A percentile compares a stretch with the other conserved stretches of the same genome.
Evolutionary conservation across 2,888 invertebrate species (phyloP).

Genomic region (Amaurobius ferox): DNA sequence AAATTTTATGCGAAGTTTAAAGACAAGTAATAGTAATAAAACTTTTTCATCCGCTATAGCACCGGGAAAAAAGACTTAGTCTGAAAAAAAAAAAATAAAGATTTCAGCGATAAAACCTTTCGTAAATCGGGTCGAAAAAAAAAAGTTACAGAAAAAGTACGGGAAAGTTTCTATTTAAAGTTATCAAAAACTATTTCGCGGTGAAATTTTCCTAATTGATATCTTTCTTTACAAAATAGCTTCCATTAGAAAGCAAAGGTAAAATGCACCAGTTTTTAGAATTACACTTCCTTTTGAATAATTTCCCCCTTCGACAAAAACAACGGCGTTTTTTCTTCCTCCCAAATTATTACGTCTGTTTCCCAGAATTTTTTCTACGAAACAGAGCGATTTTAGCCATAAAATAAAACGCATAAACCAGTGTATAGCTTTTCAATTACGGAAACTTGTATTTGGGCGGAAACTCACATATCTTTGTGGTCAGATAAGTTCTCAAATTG

Average conservation of each 20-base stretch:
- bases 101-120: neutral
- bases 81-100: neutral
- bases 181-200: conserved; percentile 4
- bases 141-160: neutral
- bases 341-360: conserved; percentile 25
- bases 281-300: conserved; percentile 30
- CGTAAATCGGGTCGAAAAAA: neutral
- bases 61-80: neutral
- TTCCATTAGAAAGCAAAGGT: conserved; percentile 57
- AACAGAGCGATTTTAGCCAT: conserved; percentile 41
- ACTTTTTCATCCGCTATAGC: neutral
- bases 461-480: conserved; percentile 53
- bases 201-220: conserved; percentile 41
- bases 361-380: conserved; percentile 26
- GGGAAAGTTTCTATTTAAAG: conserved; percentile 6
- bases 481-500: conserved; percentile 69
- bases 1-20: neutral
- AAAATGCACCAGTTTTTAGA: conserved; percentile 40
- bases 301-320: conserved; percentile 38
- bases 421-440: conserved; percentile 67
- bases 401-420: conserved; percentile 46
- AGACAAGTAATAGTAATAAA: neutral
- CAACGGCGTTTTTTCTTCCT: conserved; percentile 39
- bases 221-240: conserved; percentile 40
- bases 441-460: conserved; percentile 56